Evolutionary conservation across 1,140 invertebrate genomes (phyloP), one percentile per base, ranked within the genome.

Genomic region (Drosophila virilis): DNA sequence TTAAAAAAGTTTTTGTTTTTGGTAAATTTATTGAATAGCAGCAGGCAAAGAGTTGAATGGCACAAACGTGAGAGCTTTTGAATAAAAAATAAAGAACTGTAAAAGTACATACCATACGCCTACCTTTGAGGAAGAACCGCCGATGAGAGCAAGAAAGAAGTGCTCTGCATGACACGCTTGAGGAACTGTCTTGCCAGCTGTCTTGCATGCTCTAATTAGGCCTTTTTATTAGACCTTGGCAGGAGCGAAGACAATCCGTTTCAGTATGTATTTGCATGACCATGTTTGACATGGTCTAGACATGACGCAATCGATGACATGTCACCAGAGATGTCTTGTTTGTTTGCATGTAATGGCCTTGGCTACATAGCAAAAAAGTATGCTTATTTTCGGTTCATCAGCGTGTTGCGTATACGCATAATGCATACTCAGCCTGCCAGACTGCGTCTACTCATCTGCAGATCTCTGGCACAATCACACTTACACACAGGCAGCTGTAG

Each of bases 1-100:
- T 78, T 54, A 66, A 59, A 68, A 50, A 78, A 67, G 57, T 58
- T 60, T 60, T 68, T 78, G 59, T 51, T 37, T 55, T 51, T 67
- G 40, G 12, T 40, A 60, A 60, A 40, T 59, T 28, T 46, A 68
- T 69, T 69, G 58, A 48, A 69, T 74, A 61, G 57, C 22, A 58
- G 33, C 32, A 50, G 12, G 8, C 17, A 50, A 22, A 28, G 22
- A 28, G 22, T 28, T 28, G 5, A 28, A 28, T 28, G 22, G 22
- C 22, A 28, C 22, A 28, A 28, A 28, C 22, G 22, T 28, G 22
- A 22, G 22, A 22, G 22, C 22, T 22, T 8, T 48, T 40, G 13
- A 45, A 50, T n/a, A 38, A 13, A 43, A 48, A 1, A 1, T 22
- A 4, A 2, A 46, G 8, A 46, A 8, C 7, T 22, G 22, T n/a